Base-by-base conservation (phyloP, 2,113 vertebrate genomes). In the Pedetes capensis region DNA sequence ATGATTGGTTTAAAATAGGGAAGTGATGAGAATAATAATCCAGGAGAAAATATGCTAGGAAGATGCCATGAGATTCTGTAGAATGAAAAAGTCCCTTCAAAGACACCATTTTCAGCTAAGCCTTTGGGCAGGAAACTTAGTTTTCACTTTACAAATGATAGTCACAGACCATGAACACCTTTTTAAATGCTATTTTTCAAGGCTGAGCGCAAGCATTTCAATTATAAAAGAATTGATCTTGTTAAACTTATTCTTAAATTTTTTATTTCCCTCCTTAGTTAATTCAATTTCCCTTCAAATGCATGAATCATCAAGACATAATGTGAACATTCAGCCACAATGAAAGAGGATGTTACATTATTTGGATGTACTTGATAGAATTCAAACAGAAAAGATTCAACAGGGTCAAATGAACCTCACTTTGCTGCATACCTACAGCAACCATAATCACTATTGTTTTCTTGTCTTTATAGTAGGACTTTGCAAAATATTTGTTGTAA, bases 151-250 rank as follows among this genome's bases (percentile, higher is more conserved):
- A 96, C 81, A 97, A 95, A 97, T 96, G 97, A 97, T 92, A 93
- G 85, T 96, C 95, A 96, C 94, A 96, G 97, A 97, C 95, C 96
- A 96, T 95, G 95, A 96, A 96, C 95, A 97, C 95, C 97, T 96
- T 97, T 97, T 96, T 92, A 97, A 97, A 90, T 75, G 90, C 95
- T 96, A 96, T 96, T 97, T 96, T 97, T 97, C 97, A 97, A 97
- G 95, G 88, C 95, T 93, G 76, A 97, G 92, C 95, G 96, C 95
- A 97, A 97, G 94, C 1, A 6, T 93, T 75, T 84, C 96, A 97
- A 97, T 97, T 97, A 97, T 96, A 97, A 97, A 96, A 95, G 97
- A 97, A 97, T 97, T 97, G 96, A 97, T 97, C 97, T 97, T 96
- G 95, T 97, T 97, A 95, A 97, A 96, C 92, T 96, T 97, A 97